Evolutionary conservation across 2,113 vertebrate species (phyloP), one percentile per base, ranked within the genome.

Genomic region (Ariopsis seemanni): DNA sequence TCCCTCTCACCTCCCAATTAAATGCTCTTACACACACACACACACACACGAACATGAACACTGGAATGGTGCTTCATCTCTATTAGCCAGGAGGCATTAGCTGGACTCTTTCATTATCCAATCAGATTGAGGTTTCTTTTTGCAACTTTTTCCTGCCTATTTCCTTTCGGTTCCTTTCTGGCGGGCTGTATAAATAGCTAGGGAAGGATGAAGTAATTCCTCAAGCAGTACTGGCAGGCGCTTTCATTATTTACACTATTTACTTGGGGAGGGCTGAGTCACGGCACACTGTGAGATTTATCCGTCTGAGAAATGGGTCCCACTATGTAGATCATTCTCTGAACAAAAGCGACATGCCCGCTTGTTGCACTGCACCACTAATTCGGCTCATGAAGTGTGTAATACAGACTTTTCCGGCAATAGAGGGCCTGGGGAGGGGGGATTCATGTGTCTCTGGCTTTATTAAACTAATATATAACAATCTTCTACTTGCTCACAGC

Each of bases 331-430:
- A 97, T 97, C 96, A 96, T 96, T 96, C 96, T 95, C 93, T 79
- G 92, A 95, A 98, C 96, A 98, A 96, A 94, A 97, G 96, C 95
- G 95, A 94, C 94, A 94, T 94, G 93, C 93, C 93, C 94, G 95
- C 93, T 94, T 95, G 94, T 90, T 88, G 87, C 87, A 34, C 67
- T 75, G 67, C 65, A 50, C 78, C 87, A 78, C 96, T 98, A 96
- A 98, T 98, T 96, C 96, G 95, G 95, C 96, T 97, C 96, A 96
- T 96, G 96, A 97, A 97, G 96, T 98, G 96, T 95, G 95, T 97
- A 97, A 98, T 97, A 96, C 96, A 96, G 95, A 95, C 94, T 93
- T 95, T 95, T 95, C 95, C 91, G 92, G 94, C 82, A 87, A 42
- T 48, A 18, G 57, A 20, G 63, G 67, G 62, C 65, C 17, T 27